Conservation (phyloP, 1,140 invertebrate species). For the Periplaneta americana region DNA sequence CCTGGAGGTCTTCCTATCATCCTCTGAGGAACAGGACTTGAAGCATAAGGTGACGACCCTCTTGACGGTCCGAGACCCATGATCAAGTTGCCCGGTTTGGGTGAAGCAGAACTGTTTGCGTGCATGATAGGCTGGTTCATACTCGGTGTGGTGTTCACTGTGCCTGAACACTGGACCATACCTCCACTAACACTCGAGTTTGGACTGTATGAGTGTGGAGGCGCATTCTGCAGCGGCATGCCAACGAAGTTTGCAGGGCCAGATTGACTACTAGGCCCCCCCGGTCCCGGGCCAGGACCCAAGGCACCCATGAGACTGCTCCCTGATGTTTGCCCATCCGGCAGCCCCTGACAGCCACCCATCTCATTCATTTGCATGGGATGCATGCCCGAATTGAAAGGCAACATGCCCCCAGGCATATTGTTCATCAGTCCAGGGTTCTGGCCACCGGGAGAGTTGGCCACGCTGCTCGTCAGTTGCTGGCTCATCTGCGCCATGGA, state of each 20-base stretch:
- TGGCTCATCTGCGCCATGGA: constrained; percentile 93
- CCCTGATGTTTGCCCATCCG: constrained; percentile 3
- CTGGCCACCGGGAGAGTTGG: constrained; percentile 47
- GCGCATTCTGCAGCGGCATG: constrained; percentile 5
- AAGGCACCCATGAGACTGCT: not conserved
- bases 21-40: constrained; percentile 20
- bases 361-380: constrained; percentile 46
- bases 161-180: constrained; percentile 11
- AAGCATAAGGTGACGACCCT: constrained; percentile 13
- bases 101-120: constrained; percentile 20
- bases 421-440: constrained; percentile 29
- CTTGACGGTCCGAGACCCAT: constrained; percentile 40
- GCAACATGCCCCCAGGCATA: constrained; percentile 45
- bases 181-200: not conserved
- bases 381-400: constrained; percentile 44
- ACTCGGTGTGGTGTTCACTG: constrained; percentile 17
- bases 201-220: constrained; percentile 12
- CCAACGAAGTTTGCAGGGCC: constrained; percentile 7
- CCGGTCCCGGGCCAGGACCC: not conserved
- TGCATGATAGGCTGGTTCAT: constrained; percentile 22
- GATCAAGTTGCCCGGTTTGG: constrained; percentile 35
- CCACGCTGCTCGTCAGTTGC: constrained; percentile 72
- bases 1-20: constrained; percentile 39
- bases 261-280: not conserved
- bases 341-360: constrained; percentile 34